A percentile compares a stretch with the other conserved stretches of the same genome.
phyloP scores from a whole-genome alignment of 2,113 vertebrate genomes.

The Lepus europaeus region DNA sequence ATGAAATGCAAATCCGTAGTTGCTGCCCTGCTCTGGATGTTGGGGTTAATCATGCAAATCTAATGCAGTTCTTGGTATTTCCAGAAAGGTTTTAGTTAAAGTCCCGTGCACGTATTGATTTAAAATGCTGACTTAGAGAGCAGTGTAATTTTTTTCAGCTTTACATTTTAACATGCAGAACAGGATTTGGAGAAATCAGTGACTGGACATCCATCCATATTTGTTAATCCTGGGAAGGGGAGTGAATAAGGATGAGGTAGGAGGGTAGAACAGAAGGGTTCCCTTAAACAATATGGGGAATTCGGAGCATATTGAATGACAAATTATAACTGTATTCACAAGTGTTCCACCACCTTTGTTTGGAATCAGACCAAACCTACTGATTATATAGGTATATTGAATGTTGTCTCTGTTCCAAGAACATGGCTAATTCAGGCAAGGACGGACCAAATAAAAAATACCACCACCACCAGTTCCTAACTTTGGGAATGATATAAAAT shows the following conservation, averaged over 20 bases:
- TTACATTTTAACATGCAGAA: conserved; percentile 43
- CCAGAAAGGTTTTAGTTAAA: conserved; percentile 64
- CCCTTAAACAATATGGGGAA: not conserved
- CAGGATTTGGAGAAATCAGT: not conserved
- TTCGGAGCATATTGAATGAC: not conserved
- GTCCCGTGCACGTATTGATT: conserved; percentile 43
- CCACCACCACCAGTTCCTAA: not conserved
- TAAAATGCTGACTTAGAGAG: conserved; percentile 51
- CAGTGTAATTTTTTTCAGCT: conserved; percentile 16
- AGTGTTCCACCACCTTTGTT: not conserved
- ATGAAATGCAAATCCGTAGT: conserved; percentile 46
- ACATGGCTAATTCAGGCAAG: not conserved
- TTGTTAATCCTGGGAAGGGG: not conserved
- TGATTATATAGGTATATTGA: not conserved
- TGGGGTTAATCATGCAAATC: conserved; percentile 72
- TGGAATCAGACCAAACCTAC: not conserved
- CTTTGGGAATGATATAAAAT: conserved; percentile 38
- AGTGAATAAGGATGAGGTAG: not conserved
- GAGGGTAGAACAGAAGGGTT: not conserved
- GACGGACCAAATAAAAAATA: conserved; percentile 32
- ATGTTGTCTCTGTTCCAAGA: not conserved
- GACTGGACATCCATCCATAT: not conserved
- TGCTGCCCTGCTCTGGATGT: not conserved
- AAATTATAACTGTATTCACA: not conserved
- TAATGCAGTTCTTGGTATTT: conserved; percentile 73